Base-by-base conservation (phyloP, 2,888 invertebrate genomes). In the Dusona sp. region DNA sequence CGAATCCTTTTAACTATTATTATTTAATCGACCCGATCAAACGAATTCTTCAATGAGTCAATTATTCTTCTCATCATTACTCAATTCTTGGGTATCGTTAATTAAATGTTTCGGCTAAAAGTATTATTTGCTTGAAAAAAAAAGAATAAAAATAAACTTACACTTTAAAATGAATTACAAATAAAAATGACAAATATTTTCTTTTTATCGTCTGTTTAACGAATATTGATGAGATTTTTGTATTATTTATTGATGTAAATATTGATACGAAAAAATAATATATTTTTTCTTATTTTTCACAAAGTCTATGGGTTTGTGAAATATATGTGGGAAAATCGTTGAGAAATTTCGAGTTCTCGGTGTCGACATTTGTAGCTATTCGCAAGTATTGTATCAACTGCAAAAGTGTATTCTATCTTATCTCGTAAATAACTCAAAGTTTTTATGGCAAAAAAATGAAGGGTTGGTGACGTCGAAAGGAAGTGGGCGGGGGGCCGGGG, bases 371-470 rank as follows among this genome's bases (percentile, higher is more conserved):
- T 19, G 51, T 36, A 65, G 77, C 36, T 67, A 67, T 80, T 51
- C 45, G 45, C 42, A 51, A 72, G 65, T 42, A 11, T 36, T 67
- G 51, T 65, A 36, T 65, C 22, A 48, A 65, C n/a, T n/a, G 29
- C 64, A 16, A 54, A 45, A 45, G 64, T 51, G 70, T 48, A 22
- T 38, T 70, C 54, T 70, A 48, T 25, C 64, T 38, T 79, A 70
- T 80, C 65, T 65, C 84, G 75, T 80, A 84, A 80, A 84, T 84
- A 80, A 84, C 68, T 80, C 67, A n/a, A 65, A 42, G 61, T 48
- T 79, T 84, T 79, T 64, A 74, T 67, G 79, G 45, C 68, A 38
- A 36, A 65, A 36, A 65, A 36, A 36, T 36, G 38, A n/a, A n/a
- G 38, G 22, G 38, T 8, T 11, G 65, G n/a, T n/a, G n/a, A n/a